Percentiles rank a stretch among this genome's conserved stretches.
phyloP scores from a whole-genome alignment of 2,797 vertebrate genomes.

The Chiropotes sagulatus region DNA sequence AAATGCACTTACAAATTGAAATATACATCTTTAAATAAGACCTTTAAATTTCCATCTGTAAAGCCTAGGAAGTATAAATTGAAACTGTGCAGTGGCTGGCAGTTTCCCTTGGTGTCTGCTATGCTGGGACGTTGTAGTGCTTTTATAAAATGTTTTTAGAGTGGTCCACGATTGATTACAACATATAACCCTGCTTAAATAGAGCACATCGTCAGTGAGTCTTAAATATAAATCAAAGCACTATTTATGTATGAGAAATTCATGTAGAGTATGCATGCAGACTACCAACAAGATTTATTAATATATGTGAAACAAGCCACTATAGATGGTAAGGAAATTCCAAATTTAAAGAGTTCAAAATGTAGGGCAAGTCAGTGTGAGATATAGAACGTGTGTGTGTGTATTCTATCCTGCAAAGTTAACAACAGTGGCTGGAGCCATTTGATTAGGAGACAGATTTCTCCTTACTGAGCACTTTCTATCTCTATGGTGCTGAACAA shows the following conservation, averaged over 20 bases:
- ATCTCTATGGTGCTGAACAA: constrained; percentile 76
- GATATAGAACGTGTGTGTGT: not conserved
- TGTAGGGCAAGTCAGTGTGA: not conserved
- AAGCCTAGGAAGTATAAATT: not conserved
- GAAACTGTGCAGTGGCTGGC: not conserved
- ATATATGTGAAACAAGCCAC: not conserved
- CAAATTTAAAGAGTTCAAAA: constrained; percentile 50
- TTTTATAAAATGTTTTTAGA: not conserved
- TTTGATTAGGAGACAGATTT: constrained; percentile 70
- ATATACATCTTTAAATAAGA: constrained; percentile 11
- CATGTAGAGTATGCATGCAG: not conserved
- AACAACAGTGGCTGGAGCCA: constrained; percentile 43
- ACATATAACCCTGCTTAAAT: not conserved
- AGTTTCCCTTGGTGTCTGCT: not conserved
- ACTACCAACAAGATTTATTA: constrained; percentile 1
- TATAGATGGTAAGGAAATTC: not conserved
- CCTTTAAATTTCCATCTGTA: constrained; percentile 10
- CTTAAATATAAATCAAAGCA: constrained; percentile 27
- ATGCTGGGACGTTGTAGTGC: not conserved
- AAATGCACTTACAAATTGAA: not conserved
- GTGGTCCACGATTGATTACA: constrained; percentile 22
- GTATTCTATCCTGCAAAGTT: constrained; percentile 33
- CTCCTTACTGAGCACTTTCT: constrained; percentile 64
- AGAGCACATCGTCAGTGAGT: not conserved
- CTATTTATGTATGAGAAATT: not conserved